Evolutionary conservation across 2,888 invertebrate species (phyloP).

Genomic region (Seira sanloemensis): DNA sequence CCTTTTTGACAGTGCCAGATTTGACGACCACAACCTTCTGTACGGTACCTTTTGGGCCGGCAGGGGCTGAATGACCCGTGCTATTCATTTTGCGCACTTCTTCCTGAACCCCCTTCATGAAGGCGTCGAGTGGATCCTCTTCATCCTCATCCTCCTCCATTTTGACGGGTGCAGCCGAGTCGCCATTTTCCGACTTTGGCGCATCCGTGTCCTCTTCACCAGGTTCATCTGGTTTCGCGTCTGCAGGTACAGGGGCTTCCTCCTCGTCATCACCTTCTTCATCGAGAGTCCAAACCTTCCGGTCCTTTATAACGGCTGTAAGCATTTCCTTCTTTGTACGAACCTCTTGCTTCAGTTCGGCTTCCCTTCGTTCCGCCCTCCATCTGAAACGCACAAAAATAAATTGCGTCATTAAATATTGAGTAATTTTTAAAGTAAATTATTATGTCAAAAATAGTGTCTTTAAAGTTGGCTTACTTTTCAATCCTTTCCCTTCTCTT

Average conservation of each 20-base stretch:
- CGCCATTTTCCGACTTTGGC: constrained; percentile 70
- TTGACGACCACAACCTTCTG: constrained; percentile 84
- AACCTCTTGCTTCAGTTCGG: constrained; percentile 68
- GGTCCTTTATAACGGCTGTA: constrained; percentile 77
- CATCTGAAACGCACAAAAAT: constrained; percentile 61
- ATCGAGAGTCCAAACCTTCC: constrained; percentile 95
- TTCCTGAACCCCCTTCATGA: constrained; percentile 89
- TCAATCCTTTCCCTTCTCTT: constrained; percentile 96
- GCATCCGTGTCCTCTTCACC: constrained; percentile 69
- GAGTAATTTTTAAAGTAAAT: neutral
- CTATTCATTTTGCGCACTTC: constrained; percentile 87
- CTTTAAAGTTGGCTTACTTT: constrained; percentile 76
- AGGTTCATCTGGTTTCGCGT: constrained; percentile 55
- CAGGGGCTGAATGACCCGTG: constrained; percentile 42
- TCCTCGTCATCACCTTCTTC: constrained; percentile 95
- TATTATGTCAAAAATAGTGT: neutral
- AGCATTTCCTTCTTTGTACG: constrained; percentile 68
- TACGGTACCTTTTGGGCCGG: constrained; percentile 71
- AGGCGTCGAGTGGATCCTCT: constrained; percentile 97
- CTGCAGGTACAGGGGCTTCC: constrained; percentile 75
- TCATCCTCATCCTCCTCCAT: constrained; percentile 80
- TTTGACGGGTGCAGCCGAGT: constrained; percentile 56
- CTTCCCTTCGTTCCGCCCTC: constrained; percentile 68
- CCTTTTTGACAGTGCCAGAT: constrained; percentile 87
- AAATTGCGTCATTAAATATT: neutral